phyloP scores from a whole-genome alignment of 2,888 invertebrate species.

The Agrotis segetum region DNA sequence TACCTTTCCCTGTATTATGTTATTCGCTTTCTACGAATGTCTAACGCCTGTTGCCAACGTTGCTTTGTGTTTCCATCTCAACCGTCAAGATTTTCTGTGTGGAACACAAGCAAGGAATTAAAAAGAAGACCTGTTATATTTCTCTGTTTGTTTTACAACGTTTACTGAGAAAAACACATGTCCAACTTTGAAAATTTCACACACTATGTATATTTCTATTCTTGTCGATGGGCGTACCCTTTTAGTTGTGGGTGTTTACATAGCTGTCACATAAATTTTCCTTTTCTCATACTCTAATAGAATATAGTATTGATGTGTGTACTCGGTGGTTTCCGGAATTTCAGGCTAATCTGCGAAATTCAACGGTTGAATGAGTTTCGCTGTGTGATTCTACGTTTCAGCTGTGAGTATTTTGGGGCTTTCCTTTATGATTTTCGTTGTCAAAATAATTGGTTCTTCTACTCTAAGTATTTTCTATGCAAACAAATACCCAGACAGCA shows the following conservation, averaged over 20 bases:
- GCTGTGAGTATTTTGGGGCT: not conserved
- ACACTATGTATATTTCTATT: conserved; percentile 60
- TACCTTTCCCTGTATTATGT: conserved; percentile 23
- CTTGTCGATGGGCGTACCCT: conserved; percentile 48
- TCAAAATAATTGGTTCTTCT: not conserved
- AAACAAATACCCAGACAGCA: not conserved
- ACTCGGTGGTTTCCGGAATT: conserved; percentile 40
- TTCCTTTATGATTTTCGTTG: not conserved
- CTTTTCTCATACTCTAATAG: conserved; percentile 51
- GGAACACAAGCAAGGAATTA: conserved; percentile 56
- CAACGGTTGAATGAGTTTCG: not conserved
- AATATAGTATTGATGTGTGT: conserved; percentile 49
- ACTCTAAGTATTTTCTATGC: not conserved
- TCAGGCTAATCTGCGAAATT: conserved; percentile 21
- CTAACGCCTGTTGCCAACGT: conserved; percentile 18
- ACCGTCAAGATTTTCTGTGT: conserved; percentile 43
- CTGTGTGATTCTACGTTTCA: not conserved
- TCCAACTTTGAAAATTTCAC: conserved; percentile 56
- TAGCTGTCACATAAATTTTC: conserved; percentile 55
- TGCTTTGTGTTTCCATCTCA: conserved; percentile 45
- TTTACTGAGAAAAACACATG: conserved; percentile 56
- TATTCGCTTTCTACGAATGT: conserved; percentile 29
- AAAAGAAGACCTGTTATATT: conserved; percentile 39
- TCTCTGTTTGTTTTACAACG: conserved; percentile 58
- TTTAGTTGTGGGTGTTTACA: conserved; percentile 61